Percentiles rank a stretch among this genome's conserved stretches.
Conservation (phyloP, 2,888 invertebrate genomes). For the Agrilus mali region DNA sequence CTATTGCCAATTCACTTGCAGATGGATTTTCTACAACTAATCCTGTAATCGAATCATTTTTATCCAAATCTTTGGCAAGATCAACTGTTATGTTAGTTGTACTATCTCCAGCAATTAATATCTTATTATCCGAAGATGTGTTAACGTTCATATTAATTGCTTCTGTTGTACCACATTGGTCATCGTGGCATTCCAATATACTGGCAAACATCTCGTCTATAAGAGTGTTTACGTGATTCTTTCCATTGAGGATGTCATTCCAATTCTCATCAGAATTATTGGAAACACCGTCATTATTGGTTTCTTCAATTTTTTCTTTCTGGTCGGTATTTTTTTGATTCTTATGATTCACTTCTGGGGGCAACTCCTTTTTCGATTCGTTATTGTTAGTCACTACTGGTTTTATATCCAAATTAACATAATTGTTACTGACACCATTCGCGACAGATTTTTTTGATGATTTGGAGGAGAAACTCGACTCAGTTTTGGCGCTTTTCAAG, state of each 20-base stretch:
- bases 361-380: slow-evolving; percentile 2
- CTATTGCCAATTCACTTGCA: no score
- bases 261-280: slow-evolving; percentile 3
- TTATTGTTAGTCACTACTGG: slow-evolving; percentile 7
- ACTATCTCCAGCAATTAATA: slow-evolving; percentile 8
- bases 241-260: slow-evolving; percentile 18
- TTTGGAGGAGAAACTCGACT: slow-evolving; percentile 17
- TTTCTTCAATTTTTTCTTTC: neutral
- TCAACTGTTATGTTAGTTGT: slow-evolving; percentile 16
- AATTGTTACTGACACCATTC: slow-evolving; percentile 6
- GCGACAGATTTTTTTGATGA: slow-evolving; percentile 7
- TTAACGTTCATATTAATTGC: slow-evolving; percentile 15
- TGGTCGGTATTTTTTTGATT: slow-evolving; percentile 1
- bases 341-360: slow-evolving; percentile 2
- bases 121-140: slow-evolving; percentile 4
- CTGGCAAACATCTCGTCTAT: slow-evolving; percentile 33
- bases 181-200: slow-evolving; percentile 25
- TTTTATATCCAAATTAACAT: slow-evolving; percentile 2
- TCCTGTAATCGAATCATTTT: neutral
- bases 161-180: slow-evolving; percentile 14
- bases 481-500: slow-evolving; percentile 19
- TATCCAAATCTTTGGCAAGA: slow-evolving; percentile 8
- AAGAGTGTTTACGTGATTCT: slow-evolving; percentile 30
- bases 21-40: no score
- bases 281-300: slow-evolving; percentile 1